Conservation (phyloP, 1,140 invertebrate species). For the Meloidogyne chitwoodi region DNA sequence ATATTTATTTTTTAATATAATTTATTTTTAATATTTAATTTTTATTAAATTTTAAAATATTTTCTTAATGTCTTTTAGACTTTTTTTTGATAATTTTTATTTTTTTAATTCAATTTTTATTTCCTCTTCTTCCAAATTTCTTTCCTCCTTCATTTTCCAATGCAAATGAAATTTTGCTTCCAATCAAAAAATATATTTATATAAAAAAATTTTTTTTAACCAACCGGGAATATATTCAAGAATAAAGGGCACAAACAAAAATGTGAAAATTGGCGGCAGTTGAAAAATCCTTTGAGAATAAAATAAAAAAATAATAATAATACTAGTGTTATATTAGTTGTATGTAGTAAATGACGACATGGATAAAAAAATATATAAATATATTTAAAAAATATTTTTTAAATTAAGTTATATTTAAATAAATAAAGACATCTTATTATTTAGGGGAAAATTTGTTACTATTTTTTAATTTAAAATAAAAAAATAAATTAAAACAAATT, state of each 20-base stretch:
- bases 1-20: no score
- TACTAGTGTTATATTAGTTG: no score
- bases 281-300: not conserved
- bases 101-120: not conserved
- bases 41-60: no score
- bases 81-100: not conserved
- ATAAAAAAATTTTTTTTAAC: not conserved
- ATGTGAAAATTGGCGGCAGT: not conserved
- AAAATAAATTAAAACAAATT: no score
- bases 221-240: not conserved
- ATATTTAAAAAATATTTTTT: no score
- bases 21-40: no score
- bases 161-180: not conserved
- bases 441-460: no score
- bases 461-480: no score
- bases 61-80: not conserved
- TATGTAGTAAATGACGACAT: no score
- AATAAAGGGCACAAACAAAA: not conserved
- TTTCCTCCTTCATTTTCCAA: not conserved
- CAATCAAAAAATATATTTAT: not conserved
- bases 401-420: no score
- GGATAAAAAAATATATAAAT: no score
- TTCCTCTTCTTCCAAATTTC: not conserved
- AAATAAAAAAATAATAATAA: not conserved
- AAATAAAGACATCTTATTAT: no score